Evolutionary conservation across 2,888 invertebrate species (phyloP), one percentile per base, ranked within the genome.

Genomic region (Micoletzkya japonica): DNA sequence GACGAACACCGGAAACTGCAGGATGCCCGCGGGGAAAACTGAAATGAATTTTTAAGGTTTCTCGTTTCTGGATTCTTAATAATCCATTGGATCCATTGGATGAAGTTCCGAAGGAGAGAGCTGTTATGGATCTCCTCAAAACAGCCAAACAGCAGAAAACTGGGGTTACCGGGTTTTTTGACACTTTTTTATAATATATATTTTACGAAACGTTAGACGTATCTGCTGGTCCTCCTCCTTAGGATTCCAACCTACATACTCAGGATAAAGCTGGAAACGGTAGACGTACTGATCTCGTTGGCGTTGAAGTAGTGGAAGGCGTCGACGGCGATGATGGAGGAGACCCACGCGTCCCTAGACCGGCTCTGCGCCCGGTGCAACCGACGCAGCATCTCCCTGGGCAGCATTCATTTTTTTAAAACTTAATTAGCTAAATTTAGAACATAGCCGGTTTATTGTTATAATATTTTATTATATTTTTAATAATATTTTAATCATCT

Each of bases 21-120:
- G 74, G 26, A 82, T 80, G 37, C 80, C 80, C n/a, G 82, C 81
- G 1, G 82, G 81, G 72, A 82, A 81, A 30, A 81, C 81, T 79
- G 70, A 49, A 77, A 75, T 52, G 61, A 26, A 57, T 3, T 20
- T 56, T 24, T 36, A 1, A n/a, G n/a, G n/a, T n/a, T n/a, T n/a
- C n/a, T n/a, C n/a, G n/a, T n/a, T n/a, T n/a, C n/a, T n/a, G n/a
- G n/a, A n/a, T n/a, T n/a, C n/a, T n/a, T n/a, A n/a, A n/a, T n/a
- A n/a, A n/a, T n/a, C n/a, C n/a, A n/a, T n/a, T n/a, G n/a, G n/a
- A n/a, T n/a, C n/a, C n/a, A n/a, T n/a, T n/a, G n/a, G n/a, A n/a
- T n/a, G n/a, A n/a, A n/a, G n/a, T n/a, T n/a, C n/a, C n/a, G n/a
- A n/a, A n/a, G n/a, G n/a, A n/a, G n/a, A n/a, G n/a, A n/a, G n/a